Evolutionary conservation across 30 jellyfish, hydroid and myxozoan genomes (phyloP), one percentile per base, ranked within the genome.

Genomic region (Cassiopea andromeda): DNA sequence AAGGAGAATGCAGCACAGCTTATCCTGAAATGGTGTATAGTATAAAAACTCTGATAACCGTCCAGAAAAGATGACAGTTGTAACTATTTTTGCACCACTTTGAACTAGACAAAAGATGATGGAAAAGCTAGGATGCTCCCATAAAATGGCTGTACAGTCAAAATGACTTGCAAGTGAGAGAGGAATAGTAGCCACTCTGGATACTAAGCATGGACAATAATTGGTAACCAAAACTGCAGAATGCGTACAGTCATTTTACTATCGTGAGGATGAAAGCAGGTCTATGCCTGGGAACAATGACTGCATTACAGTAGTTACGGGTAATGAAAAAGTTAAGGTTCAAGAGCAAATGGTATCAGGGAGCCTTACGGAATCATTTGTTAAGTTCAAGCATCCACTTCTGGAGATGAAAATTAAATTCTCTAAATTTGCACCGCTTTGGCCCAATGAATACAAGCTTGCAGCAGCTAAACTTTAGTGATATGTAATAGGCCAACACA

Each of bases 251-350:
- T n/a, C 60, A 13, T 85, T 85, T 75, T 77, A 85, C 46, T 45
- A 73, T 17, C 1, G 43, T 48, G 93, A 85, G 46, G 92, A 85
- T 44, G 74, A 43, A 48, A 48, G 82, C 48, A 92, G 93, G 27
- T 19, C 12, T 13, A 46, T 60, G 45, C 93, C 92, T 19, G 93
- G 93, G 44, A 85, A 85, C 71, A 85, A 85, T 48, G 93, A 85
- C 78, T 72, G 89, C 38, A 19, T 85, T 46, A 47, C 82, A 19
- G 60, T 73, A 19, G 16, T 44, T 50, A 45, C 73, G 54, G 79
- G 50, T 19, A 91, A 91, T 15, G 58, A 50, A n/a, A 73, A 68
- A 85, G 61, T 72, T 2, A 85, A 43, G 7, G 78, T 54, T 48
- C 92, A 85, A 80, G 73, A 85, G 58, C 84, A 61, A 38, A 66